Conservation (phyloP, 2,113 vertebrate genomes). For the Heterotis niloticus region DNA sequence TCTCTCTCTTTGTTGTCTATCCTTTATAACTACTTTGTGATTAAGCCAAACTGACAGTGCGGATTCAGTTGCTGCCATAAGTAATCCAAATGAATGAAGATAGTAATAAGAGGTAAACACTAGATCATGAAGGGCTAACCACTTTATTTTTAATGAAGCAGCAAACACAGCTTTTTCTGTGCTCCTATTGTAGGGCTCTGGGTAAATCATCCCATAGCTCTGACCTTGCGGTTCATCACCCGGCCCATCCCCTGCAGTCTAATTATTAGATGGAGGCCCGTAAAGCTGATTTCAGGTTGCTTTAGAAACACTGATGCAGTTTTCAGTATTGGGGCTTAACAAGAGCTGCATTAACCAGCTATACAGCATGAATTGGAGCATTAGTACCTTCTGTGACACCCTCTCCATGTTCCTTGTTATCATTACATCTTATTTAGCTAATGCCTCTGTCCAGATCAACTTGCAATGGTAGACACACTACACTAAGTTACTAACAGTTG, state of each 20-base stretch:
- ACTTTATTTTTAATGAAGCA: background rate
- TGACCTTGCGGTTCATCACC: background rate
- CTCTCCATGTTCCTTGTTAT: background rate
- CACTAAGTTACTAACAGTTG: no score
- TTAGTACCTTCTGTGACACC: no score
- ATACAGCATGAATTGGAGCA: no score
- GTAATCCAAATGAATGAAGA: slow-evolving; percentile 4
- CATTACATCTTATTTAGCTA: no score
- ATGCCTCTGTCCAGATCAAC: no score
- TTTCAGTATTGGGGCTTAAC: background rate
- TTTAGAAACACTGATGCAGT: background rate
- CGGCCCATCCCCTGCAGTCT: background rate
- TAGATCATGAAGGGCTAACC: background rate
- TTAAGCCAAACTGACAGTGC: slow-evolving; percentile 1
- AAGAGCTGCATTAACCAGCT: background rate
- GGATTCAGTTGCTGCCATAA: background rate
- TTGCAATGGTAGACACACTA: no score
- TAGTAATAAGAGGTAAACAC: slow-evolving; percentile 1
- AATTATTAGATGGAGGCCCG: slow-evolving; percentile 1
- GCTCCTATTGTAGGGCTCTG: background rate
- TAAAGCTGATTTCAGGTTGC: background rate
- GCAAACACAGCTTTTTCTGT: background rate
- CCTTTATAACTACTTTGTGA: no score
- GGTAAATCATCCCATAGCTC: background rate
- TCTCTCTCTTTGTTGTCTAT: background rate